Conservation (phyloP, 2,888 invertebrate genomes). For the Athalia rosae region DNA sequence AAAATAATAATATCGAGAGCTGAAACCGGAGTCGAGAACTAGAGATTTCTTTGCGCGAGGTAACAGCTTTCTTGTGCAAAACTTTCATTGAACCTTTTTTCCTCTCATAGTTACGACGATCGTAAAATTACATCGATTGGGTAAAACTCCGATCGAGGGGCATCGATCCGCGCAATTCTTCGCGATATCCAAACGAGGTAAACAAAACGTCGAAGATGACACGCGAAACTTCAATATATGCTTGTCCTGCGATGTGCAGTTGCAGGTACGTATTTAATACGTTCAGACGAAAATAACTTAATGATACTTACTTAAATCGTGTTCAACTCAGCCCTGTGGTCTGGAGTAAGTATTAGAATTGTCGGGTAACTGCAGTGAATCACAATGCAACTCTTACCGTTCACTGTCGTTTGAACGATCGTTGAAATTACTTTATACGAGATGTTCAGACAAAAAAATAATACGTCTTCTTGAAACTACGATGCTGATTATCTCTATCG, state of each 20-base stretch:
- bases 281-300: neutral
- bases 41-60: constrained; percentile 26
- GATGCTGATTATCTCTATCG: too few species aligned
- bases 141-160: too few species aligned
- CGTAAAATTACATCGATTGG: neutral
- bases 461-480: too few species aligned
- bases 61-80: constrained; percentile 15
- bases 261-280: neutral
- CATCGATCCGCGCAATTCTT: too few species aligned
- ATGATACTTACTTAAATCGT: neutral
- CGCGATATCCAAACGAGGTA: too few species aligned
- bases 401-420: too few species aligned
- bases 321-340: constrained; percentile 8
- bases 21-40: constrained; percentile 29
- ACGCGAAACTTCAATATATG: too few species aligned
- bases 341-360: neutral
- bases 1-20: constrained; percentile 39
- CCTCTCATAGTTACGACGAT: neutral
- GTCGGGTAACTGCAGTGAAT: constrained; percentile 20
- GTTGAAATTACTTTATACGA: too few species aligned
- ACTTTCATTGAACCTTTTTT: constrained; percentile 15
- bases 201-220: too few species aligned
- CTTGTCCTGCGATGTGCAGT: neutral
- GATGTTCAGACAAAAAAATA: neutral
- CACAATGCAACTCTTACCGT: constrained; percentile 24